Conservation (phyloP, 2,113 vertebrate species). For the Tricholaema leucomelas region DNA sequence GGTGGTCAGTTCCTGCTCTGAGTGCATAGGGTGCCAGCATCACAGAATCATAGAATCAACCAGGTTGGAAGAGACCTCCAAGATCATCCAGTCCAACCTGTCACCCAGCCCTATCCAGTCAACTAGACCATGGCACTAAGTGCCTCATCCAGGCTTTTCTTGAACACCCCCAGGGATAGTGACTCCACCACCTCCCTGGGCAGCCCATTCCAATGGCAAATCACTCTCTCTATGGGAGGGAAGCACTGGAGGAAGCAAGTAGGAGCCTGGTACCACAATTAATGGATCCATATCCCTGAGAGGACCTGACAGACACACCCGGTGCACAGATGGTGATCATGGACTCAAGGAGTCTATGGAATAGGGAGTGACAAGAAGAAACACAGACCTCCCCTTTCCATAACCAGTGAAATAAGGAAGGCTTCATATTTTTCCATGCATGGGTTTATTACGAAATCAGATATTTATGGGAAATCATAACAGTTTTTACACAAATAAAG, state of each 20-base stretch:
- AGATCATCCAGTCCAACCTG: too few species aligned
- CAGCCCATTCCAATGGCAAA: too few species aligned
- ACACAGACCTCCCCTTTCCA: neutral
- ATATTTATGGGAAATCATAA: conserved; percentile 1
- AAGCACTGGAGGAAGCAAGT: neutral
- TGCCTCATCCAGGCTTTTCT: too few species aligned
- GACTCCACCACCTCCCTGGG: too few species aligned
- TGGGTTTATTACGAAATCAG: conserved; percentile 66
- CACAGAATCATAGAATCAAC: too few species aligned
- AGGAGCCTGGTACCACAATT: neutral
- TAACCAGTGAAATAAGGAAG: conserved; percentile 4
- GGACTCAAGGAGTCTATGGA: neutral
- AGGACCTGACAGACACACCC: neutral
- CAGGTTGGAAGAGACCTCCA: too few species aligned
- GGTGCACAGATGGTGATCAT: too few species aligned
- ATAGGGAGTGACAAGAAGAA: neutral
- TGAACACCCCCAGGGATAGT: too few species aligned
- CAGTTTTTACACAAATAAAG: conserved; percentile 35
- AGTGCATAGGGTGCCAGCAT: neutral
- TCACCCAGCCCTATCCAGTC: too few species aligned
- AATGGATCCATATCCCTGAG: neutral
- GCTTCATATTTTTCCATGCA: conserved; percentile 33
- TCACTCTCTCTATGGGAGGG: too few species aligned
- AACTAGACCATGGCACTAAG: too few species aligned
- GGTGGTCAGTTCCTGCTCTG: neutral